These are phyloP conservation scores for Zapus hudsonius DNA, from an alignment of 2,113 vertebrate species.

Conservation along the genomic window DNA sequence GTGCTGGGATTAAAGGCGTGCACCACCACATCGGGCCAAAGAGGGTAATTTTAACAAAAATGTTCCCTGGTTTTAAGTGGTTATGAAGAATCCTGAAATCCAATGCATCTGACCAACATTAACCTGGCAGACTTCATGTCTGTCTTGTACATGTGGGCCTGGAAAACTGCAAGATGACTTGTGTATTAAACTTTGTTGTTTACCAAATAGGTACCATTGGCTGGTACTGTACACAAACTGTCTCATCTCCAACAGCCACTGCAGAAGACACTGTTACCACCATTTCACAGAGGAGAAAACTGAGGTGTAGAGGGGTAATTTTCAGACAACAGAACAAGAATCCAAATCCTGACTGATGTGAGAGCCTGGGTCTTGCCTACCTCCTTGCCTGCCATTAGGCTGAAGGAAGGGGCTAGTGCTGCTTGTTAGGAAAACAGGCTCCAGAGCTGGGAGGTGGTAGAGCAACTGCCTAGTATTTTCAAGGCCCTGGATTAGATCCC, in stretches of 20 bases:
- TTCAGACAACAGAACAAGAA: background rate
- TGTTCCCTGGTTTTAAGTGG: slow-evolving; percentile 24
- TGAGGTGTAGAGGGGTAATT: background rate
- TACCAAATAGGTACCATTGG: background rate
- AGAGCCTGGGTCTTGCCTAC: background rate
- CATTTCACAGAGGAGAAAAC: background rate
- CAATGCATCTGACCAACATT: background rate
- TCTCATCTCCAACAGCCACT: background rate
- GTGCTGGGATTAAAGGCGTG: no score
- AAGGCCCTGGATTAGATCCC: background rate
- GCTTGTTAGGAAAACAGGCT: background rate
- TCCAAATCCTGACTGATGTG: background rate
- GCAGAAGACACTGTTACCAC: background rate
- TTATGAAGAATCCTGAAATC: background rate
- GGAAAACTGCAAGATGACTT: background rate
- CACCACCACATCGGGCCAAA: no score
- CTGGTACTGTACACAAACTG: background rate
- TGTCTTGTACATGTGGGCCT: background rate
- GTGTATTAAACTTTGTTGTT: background rate
- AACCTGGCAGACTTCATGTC: background rate
- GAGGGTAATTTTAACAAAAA: slow-evolving; percentile 25
- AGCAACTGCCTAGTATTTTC: background rate
- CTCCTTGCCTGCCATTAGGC: background rate
- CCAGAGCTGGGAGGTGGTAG: background rate
- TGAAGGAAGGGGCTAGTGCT: background rate